Conservation (phyloP, 2,888 invertebrate species). For the Philhelius pedissequus region DNA sequence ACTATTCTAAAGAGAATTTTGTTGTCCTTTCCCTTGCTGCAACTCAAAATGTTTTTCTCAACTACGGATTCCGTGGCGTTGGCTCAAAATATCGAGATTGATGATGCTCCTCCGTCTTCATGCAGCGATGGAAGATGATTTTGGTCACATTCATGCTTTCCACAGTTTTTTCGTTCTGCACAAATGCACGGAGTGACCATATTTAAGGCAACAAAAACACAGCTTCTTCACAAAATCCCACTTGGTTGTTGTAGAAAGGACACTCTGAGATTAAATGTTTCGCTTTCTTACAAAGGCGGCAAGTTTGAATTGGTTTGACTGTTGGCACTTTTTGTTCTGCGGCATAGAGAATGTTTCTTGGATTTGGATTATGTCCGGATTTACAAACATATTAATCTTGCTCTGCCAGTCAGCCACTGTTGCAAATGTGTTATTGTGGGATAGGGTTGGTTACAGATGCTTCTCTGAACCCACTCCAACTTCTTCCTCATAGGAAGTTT, state of each 20-base stretch:
- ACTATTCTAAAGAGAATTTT: no score
- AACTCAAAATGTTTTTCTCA: neutral
- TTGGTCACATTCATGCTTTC: neutral
- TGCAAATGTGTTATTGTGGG: no score
- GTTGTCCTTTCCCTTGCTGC: neutral
- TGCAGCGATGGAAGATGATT: neutral
- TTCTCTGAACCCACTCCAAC: neutral
- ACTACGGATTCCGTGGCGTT: neutral
- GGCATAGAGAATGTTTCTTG: no score
- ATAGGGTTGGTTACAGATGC: neutral
- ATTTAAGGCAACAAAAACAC: no score
- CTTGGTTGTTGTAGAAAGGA: neutral
- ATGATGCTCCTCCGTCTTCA: neutral
- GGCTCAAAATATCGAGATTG: neutral
- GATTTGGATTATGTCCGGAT: neutral
- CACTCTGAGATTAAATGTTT: neutral
- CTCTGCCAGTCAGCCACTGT: no score
- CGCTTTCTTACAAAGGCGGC: neutral
- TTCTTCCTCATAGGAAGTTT: neutral
- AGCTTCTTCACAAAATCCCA: neutral
- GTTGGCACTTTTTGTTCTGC: neutral
- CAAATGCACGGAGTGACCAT: neutral
- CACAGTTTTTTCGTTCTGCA: neutral
- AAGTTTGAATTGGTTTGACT: neutral
- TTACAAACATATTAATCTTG: neutral